Evolutionary conservation across 2,888 invertebrate species (phyloP).

Genomic region (Subacronicta megacephala): DNA sequence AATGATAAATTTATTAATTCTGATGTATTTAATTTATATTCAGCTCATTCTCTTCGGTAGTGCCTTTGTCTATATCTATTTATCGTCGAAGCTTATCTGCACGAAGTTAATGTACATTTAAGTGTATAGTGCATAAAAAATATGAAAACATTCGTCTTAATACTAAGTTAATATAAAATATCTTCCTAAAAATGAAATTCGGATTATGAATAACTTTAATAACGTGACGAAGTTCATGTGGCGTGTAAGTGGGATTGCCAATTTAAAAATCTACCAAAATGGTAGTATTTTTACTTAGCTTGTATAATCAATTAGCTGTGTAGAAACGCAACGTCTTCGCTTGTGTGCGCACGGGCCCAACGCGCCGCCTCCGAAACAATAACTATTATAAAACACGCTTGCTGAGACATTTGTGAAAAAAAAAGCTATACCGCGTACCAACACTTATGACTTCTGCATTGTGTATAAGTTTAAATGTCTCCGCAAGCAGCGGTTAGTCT

Average conservation of each 20-base stretch:
- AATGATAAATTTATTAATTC: slow-evolving; percentile 8
- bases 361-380: slow-evolving; percentile 77
- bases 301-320: slow-evolving; percentile 59
- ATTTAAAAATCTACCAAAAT: slow-evolving; percentile 50
- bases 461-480: slow-evolving; percentile 63
- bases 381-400: slow-evolving; percentile 74
- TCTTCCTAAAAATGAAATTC: slow-evolving; percentile 7
- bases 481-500: slow-evolving; percentile 71
- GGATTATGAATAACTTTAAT: slow-evolving; percentile 17
- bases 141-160: neutral
- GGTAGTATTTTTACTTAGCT: slow-evolving; percentile 55
- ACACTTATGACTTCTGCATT: slow-evolving; percentile 54
- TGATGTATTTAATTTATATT: slow-evolving; percentile 15
- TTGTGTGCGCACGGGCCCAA: slow-evolving; percentile 63
- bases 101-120: slow-evolving; percentile 17
- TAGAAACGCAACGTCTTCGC: slow-evolving; percentile 61
- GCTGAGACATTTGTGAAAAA: slow-evolving; percentile 69
- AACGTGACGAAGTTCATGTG: slow-evolving; percentile 18
- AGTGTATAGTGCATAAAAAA: too few relatives aligned
- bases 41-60: slow-evolving; percentile 70
- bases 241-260: slow-evolving; percentile 33
- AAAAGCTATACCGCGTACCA: slow-evolving; percentile 50
- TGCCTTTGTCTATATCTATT: slow-evolving; percentile 66
- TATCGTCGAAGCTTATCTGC: slow-evolving; percentile 45
- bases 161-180: slow-evolving; percentile 15